Base-by-base conservation (phyloP, 2,113 vertebrate species). In the Barnardius zonarius region DNA sequence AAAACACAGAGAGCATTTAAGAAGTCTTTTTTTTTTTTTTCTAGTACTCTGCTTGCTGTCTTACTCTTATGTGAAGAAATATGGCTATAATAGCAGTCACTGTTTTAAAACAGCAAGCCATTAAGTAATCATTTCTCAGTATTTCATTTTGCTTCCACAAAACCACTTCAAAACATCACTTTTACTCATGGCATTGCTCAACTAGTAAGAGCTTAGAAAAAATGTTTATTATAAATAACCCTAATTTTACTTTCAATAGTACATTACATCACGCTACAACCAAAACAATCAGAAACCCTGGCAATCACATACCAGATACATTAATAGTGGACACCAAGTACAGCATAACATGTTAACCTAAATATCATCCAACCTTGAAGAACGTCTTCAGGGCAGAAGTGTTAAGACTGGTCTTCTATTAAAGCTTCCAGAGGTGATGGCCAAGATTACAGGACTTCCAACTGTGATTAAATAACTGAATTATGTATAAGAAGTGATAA, bases 131-230 rank as follows among this genome's bases (percentile, higher is more conserved):
- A 78, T 74, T 94, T 88, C 43, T 81, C 73, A 59, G 17, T 81
- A 92, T 61, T 92, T 88, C 49, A 81, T 57, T 81, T 81, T 69
- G 25, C 51, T 89, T 93, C 80, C 69, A 78, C 76, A 72, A 96
- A 93, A 74, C 11, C 72, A 92, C 68, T 94, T 90, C 19, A 93
- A 84, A 93, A 78, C 68, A 55, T 72, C 93, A 49, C 81, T 96
- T 94, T 91, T 91, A 81, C 25, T 84, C 55, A 33, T 11, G 5
- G 16, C 39, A 75, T n/a, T 93, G 35, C 80, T 78, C 9, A 72
- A 46, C 75, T 49, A 70, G 57, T 72, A 85, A 93, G 46, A 93
- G 10, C 73, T 72, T 43, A 46, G 54, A 44, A 88, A 90, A 96
- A 67, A 46, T 1, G 19, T 72, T 91, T 75, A 82, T 86, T 95